Evolutionary conservation across 2,888 invertebrate genomes (phyloP).

Genomic region (Eubasilissa splendida): DNA sequence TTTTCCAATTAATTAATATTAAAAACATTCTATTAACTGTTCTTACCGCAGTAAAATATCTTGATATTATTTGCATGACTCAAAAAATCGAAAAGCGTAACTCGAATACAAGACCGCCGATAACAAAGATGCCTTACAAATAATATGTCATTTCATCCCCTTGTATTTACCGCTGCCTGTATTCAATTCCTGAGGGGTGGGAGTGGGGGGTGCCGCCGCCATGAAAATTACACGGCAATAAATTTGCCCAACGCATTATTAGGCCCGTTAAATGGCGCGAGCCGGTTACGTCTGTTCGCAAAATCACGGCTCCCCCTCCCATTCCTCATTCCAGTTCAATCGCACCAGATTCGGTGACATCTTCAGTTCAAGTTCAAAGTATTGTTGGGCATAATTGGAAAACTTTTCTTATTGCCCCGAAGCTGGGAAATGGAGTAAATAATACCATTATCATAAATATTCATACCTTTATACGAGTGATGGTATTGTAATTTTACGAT

Average conservation of each 20-base stretch:
- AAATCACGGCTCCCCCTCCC: constrained; percentile 26
- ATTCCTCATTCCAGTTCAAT: constrained; percentile 1
- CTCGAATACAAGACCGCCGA: background rate
- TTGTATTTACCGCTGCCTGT: background rate
- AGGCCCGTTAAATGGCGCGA: constrained; percentile 37
- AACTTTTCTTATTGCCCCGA: no score
- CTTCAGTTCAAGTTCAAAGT: no score
- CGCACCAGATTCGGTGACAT: background rate
- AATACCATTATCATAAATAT: no score
- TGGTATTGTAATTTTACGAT: no score
- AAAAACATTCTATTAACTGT: no score
- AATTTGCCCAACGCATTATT: constrained; percentile 45
- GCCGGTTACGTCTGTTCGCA: constrained; percentile 14
- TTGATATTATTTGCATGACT: no score
- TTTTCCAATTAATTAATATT: no score
- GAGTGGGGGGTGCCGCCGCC: constrained; percentile 3
- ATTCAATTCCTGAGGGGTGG: constrained; percentile 25
- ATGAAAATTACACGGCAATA: constrained; percentile 42
- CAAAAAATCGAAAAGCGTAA: background rate
- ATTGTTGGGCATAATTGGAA: no score
- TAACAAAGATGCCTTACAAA: constrained; percentile 25
- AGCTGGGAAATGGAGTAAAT: no score
- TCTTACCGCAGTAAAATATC: no score
- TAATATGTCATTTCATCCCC: constrained; percentile 29
- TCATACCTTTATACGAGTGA: no score